A percentile compares a stretch with the other conserved stretches of the same genome.
Evolutionary conservation across 92 coral and sea anemone genomes (phyloP).

Genomic region (Blastomussa wellsi): DNA sequence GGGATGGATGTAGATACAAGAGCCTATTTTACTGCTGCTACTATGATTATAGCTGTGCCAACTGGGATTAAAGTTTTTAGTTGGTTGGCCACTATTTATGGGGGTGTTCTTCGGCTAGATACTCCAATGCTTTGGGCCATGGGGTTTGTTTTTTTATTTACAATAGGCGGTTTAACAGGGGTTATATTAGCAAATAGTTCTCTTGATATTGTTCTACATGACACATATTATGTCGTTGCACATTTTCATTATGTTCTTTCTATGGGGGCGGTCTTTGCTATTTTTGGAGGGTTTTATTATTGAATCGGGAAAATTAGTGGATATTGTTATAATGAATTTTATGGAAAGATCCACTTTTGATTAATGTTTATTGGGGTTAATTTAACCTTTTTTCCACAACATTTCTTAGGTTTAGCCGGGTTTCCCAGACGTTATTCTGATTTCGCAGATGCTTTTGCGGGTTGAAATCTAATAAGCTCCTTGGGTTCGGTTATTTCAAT

Average conservation of each 20-base stretch:
- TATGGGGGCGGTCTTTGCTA: constrained; percentile 88
- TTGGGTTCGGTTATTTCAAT: constrained; percentile 77
- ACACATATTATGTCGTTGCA: constrained; percentile 89
- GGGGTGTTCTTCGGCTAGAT: constrained; percentile 74
- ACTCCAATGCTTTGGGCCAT: constrained; percentile 86
- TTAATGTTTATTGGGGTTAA: constrained; percentile 89
- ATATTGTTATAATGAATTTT: constrained; percentile 78
- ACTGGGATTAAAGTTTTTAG: constrained; percentile 91
- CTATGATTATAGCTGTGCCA: constrained; percentile 86
- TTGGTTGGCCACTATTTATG: constrained; percentile 85
- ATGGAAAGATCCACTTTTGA: constrained; percentile 86
- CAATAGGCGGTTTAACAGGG: constrained; percentile 85
- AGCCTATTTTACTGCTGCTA: constrained; percentile 92
- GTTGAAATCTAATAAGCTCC: constrained; percentile 80
- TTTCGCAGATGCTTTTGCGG: constrained; percentile 77
- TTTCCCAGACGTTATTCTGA: constrained; percentile 88
- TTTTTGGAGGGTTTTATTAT: constrained; percentile 80
- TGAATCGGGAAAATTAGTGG: constrained; percentile 87
- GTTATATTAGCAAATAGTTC: constrained; percentile 82
- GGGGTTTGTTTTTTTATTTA: constrained; percentile 85
- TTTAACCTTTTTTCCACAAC: constrained; percentile 86
- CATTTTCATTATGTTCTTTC: constrained; percentile 86
- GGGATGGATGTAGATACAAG: constrained; percentile 88
- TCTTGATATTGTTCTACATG: constrained; percentile 79
- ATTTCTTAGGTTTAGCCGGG: constrained; percentile 84